Evolutionary conservation across 2,888 invertebrate genomes (phyloP).

Genomic region (Agrochola lychnidis): DNA sequence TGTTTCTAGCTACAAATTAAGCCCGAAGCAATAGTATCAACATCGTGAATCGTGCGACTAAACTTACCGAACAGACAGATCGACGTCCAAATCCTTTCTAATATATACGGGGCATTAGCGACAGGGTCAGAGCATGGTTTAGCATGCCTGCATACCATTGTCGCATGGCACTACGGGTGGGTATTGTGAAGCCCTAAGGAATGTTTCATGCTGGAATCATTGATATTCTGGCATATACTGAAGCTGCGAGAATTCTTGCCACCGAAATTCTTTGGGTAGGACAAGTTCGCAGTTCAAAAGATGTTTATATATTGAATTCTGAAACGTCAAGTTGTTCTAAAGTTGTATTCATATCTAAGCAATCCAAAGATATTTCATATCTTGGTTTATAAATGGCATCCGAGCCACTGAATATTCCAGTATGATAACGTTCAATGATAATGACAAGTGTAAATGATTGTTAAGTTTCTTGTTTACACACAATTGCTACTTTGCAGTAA

Average conservation of each 20-base stretch:
- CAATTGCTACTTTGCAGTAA: conserved; percentile 27
- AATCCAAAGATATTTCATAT: not conserved
- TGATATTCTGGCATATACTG: not conserved
- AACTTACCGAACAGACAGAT: conserved; percentile 54
- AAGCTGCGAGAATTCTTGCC: not conserved
- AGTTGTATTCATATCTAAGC: not conserved
- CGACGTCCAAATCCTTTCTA: conserved; percentile 63
- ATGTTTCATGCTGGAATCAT: conserved; percentile 20
- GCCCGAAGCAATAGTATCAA: conserved; percentile 36
- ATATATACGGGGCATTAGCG: conserved; percentile 64
- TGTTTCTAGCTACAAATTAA: conserved; percentile 6
- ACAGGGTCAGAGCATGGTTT: conserved; percentile 63
- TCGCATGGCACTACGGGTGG: conserved; percentile 75
- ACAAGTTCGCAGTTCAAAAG: not conserved
- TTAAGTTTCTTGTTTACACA: conserved; percentile 22
- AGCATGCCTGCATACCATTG: conserved; percentile 70
- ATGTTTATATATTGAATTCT: not conserved
- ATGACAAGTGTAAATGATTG: conserved; percentile 20
- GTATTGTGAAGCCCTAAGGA: conserved; percentile 22
- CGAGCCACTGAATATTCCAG: conserved; percentile 12
- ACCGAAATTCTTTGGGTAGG: not conserved
- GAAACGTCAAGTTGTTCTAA: not conserved
- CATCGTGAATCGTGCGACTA: conserved; percentile 54
- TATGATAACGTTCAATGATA: conserved; percentile 25
- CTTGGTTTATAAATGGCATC: not conserved